Evolutionary conservation across 2,888 invertebrate species (phyloP).

Genomic region (Leptarthrus brevirostris): DNA sequence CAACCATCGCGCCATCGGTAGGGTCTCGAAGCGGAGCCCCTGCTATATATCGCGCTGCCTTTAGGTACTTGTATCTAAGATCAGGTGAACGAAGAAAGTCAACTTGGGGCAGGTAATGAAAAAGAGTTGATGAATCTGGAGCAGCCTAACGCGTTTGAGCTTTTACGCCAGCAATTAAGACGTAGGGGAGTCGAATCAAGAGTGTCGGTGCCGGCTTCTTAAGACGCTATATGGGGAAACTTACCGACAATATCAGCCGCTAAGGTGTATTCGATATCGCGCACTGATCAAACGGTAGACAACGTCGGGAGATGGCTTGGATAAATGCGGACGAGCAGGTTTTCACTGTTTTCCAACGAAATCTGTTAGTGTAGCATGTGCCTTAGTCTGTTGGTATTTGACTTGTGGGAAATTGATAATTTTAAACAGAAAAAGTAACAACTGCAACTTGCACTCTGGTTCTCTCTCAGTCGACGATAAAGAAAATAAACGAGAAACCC

Average conservation of each 20-base stretch:
- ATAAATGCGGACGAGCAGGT: background rate
- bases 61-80: background rate
- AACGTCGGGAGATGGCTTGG: background rate
- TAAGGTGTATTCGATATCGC: background rate
- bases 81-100: constrained; percentile 43
- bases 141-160: constrained; percentile 6
- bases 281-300: background rate
- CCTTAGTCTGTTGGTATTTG: background rate
- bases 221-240: background rate
- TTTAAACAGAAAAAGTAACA: constrained; percentile 4
- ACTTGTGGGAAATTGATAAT: constrained; percentile 37
- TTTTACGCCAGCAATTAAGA: constrained; percentile 27
- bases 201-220: background rate
- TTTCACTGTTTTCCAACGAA: constrained; percentile 30
- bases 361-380: constrained; percentile 11
- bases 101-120: background rate
- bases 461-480: too few species aligned
- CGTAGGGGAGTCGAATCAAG: background rate
- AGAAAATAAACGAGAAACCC: constrained; percentile 38
- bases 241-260: background rate
- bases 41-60: too few species aligned
- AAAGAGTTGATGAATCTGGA: background rate
- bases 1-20: constrained; percentile 16
- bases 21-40: background rate
- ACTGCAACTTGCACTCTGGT: too few species aligned